A percentile compares a stretch with the other conserved stretches of the same genome.
Conservation (phyloP, 2,888 invertebrate genomes). For the Caenorhabditis sp. region DNA sequence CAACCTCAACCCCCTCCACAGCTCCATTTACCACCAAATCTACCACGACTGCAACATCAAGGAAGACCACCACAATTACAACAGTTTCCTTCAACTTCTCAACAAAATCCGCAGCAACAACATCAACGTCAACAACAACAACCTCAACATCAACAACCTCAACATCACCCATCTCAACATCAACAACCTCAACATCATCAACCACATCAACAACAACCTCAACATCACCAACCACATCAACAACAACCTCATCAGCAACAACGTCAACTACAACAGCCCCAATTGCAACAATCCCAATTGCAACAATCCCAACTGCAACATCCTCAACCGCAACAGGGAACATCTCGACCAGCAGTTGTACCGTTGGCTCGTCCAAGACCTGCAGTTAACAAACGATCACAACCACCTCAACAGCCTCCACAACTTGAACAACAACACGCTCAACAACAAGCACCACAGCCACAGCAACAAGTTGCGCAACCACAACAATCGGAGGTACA, state of each 20-base stretch:
- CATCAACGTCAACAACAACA: background rate
- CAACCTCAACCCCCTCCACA: background rate
- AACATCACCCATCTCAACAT: background rate
- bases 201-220: conserved; percentile 1
- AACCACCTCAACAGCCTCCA: conserved; percentile 1
- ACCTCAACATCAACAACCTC: conserved; percentile 3
- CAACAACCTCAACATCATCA: background rate
- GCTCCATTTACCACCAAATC: background rate
- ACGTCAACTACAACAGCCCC: background rate
- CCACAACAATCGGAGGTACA: conserved; percentile 8
- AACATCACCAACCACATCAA: no score
- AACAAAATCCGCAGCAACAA: conserved; percentile 7
- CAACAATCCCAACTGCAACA: background rate
- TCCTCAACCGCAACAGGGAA: background rate
- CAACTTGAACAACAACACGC: background rate
- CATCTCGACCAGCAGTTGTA: conserved; percentile 1
- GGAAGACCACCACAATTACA: background rate
- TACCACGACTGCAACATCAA: conserved; percentile 8
- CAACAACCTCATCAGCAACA: conserved; percentile 14
- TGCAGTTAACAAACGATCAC: conserved; percentile 7
- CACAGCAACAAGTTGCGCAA: background rate
- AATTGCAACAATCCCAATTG: background rate
- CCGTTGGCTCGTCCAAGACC: conserved; percentile 8
- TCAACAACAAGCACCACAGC: conserved; percentile 2
- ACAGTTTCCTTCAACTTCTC: background rate